A percentile compares a stretch with the other conserved stretches of the same genome.
phyloP scores from a whole-genome alignment of 2,888 invertebrate genomes.

The Nycteola revayana region DNA sequence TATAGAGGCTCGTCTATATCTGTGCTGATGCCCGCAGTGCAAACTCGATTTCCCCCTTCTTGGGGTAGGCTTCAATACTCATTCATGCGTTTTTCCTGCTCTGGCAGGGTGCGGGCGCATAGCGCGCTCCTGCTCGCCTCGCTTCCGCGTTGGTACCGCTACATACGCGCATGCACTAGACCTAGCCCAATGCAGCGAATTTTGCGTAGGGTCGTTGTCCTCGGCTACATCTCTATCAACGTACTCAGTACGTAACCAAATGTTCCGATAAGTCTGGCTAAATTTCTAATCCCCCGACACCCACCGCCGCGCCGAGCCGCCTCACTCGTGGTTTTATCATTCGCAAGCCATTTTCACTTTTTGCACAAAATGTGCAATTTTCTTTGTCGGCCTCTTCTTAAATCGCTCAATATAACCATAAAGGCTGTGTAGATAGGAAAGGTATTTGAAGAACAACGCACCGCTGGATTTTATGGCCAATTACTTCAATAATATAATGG shows the following conservation, averaged over 20 bases:
- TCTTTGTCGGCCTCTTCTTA: constrained; percentile 44
- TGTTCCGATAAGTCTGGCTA: constrained; percentile 47
- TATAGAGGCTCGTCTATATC: constrained; percentile 61
- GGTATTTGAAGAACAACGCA: constrained; percentile 41
- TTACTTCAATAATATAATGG: constrained; percentile 45
- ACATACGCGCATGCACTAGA: constrained; percentile 78
- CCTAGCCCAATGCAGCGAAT: constrained; percentile 83
- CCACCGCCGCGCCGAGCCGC: constrained; percentile 6
- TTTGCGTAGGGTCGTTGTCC: constrained; percentile 82
- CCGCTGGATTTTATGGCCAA: constrained; percentile 49
- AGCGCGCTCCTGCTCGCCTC: constrained; percentile 61
- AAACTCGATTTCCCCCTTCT: constrained; percentile 80
- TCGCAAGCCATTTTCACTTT: constrained; percentile 48
- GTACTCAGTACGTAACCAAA: constrained; percentile 35
- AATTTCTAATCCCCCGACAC: constrained; percentile 42
- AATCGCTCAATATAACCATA: constrained; percentile 42
- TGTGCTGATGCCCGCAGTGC: constrained; percentile 71
- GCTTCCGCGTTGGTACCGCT: constrained; percentile 72
- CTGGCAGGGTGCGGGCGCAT: constrained; percentile 55
- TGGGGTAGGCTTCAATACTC: constrained; percentile 80
- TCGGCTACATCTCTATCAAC: constrained; percentile 54
- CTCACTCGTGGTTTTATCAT: constrained; percentile 27
- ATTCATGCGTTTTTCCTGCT: constrained; percentile 78
- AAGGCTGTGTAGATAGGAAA: constrained; percentile 39
- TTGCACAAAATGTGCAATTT: constrained; percentile 53